Evolutionary conservation across 1,140 invertebrate genomes (phyloP).

Genomic region (Diprion similis): DNA sequence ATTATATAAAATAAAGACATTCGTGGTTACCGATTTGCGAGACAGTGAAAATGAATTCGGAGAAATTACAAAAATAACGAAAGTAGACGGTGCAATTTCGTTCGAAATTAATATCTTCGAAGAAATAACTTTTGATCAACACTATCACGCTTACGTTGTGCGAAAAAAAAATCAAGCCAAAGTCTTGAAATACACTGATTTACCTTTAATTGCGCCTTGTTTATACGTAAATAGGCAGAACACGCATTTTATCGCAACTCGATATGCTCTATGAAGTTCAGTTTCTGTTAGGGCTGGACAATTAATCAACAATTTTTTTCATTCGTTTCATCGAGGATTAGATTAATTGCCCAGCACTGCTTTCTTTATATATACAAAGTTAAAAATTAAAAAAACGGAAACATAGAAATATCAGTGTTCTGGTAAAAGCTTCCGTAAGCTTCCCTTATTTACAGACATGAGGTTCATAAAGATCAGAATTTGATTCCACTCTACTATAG

Average conservation of each 20-base stretch:
- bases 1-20: not conserved
- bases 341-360: not conserved
- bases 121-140: constrained; percentile 15
- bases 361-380: not conserved
- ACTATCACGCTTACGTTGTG: constrained; percentile 12
- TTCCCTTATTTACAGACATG: constrained; percentile 1
- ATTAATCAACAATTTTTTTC: constrained; percentile 5
- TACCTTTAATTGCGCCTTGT: not conserved
- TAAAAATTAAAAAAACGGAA: not conserved
- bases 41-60: constrained; percentile 18
- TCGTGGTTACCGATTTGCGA: constrained; percentile 13
- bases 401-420: constrained; percentile 8
- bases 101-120: constrained; percentile 20
- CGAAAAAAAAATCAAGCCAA: not conserved
- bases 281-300: constrained; percentile 28
- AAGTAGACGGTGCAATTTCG: constrained; percentile 14
- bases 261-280: constrained; percentile 36
- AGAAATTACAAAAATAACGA: constrained; percentile 18
- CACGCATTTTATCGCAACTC: not conserved
- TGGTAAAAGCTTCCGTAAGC: constrained; percentile 4
- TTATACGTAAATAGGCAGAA: not conserved
- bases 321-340: not conserved
- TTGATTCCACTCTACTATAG: constrained; percentile 2
- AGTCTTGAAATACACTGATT: not conserved
- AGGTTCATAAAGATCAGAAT: not conserved